Conservation (phyloP, 2,797 vertebrate genomes). For the Microcaecilia unicolor region DNA sequence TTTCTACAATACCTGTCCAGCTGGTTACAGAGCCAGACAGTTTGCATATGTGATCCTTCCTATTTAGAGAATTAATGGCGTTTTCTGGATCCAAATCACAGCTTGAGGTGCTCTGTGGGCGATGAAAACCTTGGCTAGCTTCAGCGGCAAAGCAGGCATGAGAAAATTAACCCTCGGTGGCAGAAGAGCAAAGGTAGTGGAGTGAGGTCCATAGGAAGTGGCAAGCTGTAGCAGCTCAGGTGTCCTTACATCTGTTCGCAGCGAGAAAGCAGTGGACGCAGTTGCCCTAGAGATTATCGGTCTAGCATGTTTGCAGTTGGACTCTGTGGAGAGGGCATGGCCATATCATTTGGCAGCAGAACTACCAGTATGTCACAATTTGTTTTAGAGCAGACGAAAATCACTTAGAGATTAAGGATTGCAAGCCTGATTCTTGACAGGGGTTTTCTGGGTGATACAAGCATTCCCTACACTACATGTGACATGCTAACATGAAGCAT, state of each 20-base stretch:
- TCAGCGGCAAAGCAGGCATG: constrained; percentile 75
- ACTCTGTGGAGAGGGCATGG: constrained; percentile 80
- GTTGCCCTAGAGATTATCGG: constrained; percentile 60
- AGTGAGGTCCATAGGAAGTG: constrained; percentile 48
- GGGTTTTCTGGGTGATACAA: too few relatives aligned
- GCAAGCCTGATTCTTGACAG: too few relatives aligned
- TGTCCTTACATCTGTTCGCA: constrained; percentile 75
- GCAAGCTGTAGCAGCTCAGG: constrained; percentile 65
- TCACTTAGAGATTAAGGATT: constrained; percentile 34
- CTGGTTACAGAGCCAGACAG: constrained; percentile 65
- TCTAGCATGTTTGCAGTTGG: constrained; percentile 74
- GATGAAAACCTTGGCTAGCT: constrained; percentile 77
- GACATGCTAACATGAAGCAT: too few relatives aligned
- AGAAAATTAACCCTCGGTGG: constrained; percentile 87
- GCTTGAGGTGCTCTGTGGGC: constrained; percentile 86
- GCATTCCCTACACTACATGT: too few relatives aligned
- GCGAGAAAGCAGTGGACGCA: constrained; percentile 55
- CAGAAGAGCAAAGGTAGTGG: constrained; percentile 62
- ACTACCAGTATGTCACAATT: constrained; percentile 79
- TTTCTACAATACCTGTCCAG: constrained; percentile 63
- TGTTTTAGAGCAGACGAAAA: constrained; percentile 54
- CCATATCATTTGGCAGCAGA: constrained; percentile 76
- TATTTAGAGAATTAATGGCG: constrained; percentile 81
- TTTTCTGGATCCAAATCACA: constrained; percentile 79
- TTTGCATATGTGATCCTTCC: constrained; percentile 85